A percentile compares a stretch with the other conserved stretches of the same genome.
Conservation (phyloP, 2,113 vertebrate species). For the Pseudopipra pipra region DNA sequence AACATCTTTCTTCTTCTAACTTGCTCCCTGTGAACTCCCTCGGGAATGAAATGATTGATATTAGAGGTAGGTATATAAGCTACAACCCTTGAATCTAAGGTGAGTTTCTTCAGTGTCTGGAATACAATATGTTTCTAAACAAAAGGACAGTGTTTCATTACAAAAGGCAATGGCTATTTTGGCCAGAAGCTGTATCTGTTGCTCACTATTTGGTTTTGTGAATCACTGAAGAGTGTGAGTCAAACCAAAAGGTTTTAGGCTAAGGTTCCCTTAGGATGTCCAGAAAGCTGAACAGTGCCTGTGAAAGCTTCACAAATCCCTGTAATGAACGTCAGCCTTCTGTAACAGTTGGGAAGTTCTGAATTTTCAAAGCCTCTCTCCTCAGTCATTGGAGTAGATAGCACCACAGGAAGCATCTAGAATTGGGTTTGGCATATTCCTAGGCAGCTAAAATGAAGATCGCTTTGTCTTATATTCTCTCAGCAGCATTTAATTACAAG, state of each 20-base stretch:
- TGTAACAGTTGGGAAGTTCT: neutral
- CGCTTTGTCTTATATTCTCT: neutral
- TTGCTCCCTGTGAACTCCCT: neutral
- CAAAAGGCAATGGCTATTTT: neutral
- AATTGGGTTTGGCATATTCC: neutral
- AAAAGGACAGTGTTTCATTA: neutral
- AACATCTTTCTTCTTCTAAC: neutral
- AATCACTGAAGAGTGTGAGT: neutral
- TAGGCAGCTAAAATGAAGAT: neutral
- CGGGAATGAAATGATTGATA: neutral
- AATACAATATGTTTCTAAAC: neutral
- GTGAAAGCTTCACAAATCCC: neutral
- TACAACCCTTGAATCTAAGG: neutral
- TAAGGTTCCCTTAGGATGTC: neutral
- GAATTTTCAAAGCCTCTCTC: neutral
- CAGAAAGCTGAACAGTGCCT: neutral
- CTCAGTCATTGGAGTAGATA: accelerated
- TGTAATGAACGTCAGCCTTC: neutral
- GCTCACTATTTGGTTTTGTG: neutral
- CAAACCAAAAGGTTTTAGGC: neutral
- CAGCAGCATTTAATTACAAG: neutral
- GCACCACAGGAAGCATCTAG: neutral
- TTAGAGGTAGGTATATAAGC: neutral
- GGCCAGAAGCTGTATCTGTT: neutral
- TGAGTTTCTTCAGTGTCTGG: neutral